phyloP scores from a whole-genome alignment of 1,140 invertebrate genomes.

The Psilanteris sp. region DNA sequence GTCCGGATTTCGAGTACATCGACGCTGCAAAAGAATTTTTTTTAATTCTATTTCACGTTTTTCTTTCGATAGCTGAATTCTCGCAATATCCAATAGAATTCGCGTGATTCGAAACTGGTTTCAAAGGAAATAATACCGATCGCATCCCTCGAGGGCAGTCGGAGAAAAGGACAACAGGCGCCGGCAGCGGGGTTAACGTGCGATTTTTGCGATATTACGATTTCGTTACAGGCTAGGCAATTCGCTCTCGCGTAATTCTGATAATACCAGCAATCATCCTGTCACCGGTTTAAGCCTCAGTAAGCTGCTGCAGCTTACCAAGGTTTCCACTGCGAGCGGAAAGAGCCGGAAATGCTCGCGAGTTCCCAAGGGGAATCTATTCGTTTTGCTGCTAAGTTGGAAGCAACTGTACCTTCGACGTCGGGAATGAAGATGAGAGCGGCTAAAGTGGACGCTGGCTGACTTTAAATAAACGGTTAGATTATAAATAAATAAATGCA shows the following conservation, averaged over 20 bases:
- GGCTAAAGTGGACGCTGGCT: constrained; percentile 40
- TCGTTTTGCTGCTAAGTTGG: constrained; percentile 69
- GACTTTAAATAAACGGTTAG: constrained; percentile 37
- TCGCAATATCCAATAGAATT: constrained; percentile 52
- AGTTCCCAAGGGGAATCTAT: constrained; percentile 76
- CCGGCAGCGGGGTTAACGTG: constrained; percentile 65
- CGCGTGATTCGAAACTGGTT: constrained; percentile 51
- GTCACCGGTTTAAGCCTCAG: constrained; percentile 75
- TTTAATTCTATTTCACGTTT: constrained; percentile 39
- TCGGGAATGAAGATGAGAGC: constrained; percentile 28
- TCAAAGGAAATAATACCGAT: constrained; percentile 59
- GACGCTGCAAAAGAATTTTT: constrained; percentile 19
- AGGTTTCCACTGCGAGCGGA: constrained; percentile 66
- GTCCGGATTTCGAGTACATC: constrained; percentile 30
- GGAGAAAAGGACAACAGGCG: constrained; percentile 49
- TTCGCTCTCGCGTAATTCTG: constrained; percentile 74
- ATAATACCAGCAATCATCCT: constrained; percentile 78
- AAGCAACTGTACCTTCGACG: constrained; percentile 26
- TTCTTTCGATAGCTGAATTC: constrained; percentile 39
- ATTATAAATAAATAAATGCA: too few species aligned
- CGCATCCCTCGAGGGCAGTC: constrained; percentile 40
- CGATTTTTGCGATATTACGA: constrained; percentile 73
- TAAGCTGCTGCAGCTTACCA: constrained; percentile 71
- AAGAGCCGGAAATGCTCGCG: constrained; percentile 65
- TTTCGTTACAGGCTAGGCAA: constrained; percentile 73